Evolutionary conservation across 2,113 vertebrate genomes (phyloP).

Genomic region (Hyaena hyaena): DNA sequence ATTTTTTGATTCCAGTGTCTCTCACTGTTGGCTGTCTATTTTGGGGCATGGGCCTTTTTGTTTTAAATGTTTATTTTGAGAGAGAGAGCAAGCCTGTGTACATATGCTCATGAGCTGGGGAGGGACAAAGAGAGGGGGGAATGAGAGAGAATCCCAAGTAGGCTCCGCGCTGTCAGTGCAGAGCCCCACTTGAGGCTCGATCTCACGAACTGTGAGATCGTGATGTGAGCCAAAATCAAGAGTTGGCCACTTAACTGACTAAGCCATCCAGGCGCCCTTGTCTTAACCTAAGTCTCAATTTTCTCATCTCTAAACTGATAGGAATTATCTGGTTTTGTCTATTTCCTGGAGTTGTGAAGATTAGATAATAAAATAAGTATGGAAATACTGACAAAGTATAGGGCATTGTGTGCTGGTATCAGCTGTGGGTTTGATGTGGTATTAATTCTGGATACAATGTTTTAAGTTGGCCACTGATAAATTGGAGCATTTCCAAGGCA

Average conservation of each 20-base stretch:
- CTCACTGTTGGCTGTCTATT: conserved; percentile 24
- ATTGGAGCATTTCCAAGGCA: conserved; percentile 13
- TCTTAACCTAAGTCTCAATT: conserved; percentile 32
- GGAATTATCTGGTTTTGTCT: conserved; percentile 40
- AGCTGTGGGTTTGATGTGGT: neutral
- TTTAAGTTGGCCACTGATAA: conserved; percentile 35
- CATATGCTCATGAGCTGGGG: no score
- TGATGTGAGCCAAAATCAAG: no score
- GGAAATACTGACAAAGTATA: conserved; percentile 54
- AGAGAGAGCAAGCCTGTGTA: no score
- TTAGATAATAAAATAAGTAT: conserved; percentile 6
- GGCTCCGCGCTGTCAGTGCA: no score
- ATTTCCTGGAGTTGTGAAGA: conserved; percentile 46
- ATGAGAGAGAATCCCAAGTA: no score
- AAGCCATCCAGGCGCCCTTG: no score
- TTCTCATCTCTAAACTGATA: conserved; percentile 52
- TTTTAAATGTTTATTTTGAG: no score
- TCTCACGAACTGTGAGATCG: no score
- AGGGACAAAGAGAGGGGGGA: no score
- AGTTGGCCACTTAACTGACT: no score
- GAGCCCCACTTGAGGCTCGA: no score
- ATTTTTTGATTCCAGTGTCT: conserved; percentile 47
- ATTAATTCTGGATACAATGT: conserved; percentile 12
- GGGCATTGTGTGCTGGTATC: neutral
- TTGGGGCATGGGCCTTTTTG: neutral